Evolutionary conservation across 1,140 invertebrate genomes (phyloP), one percentile per base, ranked within the genome.

Genomic region (Drosophila willistoni): DNA sequence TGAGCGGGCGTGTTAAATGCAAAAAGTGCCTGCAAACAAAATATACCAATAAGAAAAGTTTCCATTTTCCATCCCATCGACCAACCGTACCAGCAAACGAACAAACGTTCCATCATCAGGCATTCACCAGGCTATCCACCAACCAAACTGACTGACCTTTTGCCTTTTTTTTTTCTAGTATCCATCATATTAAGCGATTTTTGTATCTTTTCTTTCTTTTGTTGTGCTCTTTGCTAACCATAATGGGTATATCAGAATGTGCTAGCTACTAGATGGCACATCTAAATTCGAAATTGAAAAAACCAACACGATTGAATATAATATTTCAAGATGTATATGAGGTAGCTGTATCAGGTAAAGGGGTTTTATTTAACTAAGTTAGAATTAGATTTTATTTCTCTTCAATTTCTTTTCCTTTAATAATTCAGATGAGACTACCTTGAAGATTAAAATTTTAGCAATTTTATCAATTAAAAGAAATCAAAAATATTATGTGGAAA

Each of bases 1-100:
- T 77, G 64, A 79, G 64, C 78, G 69, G 75, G 34, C 81, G 81
- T 85, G 77, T 85, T 85, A 85, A 85, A 85, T 85, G 81, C 81
- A 85, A 85, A 79, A 67, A 74, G 9, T 57, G 44, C 44, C 44
- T 51, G 44, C 44, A 51, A 51, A 51, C 44, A 51, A 51, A 51
- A 51, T 51, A 51, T 51, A 54, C 60, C 64, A 66, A 63, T 64
- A 68, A 60, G 54, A 39, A 41, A 73, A 41, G 33, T 64, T 39
- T 56, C 68, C 68, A 62, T 51, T 60, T 51, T 51, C 44, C 44
- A 51, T 51, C 19, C 44, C 44, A 51, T 22, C 19, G 44, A 51
- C 44, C 44, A 22, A 9, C 17, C 10, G 34, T 36, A 9, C 14
- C 2, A 47, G 10, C 44, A 7, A 51, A 51, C 17, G 7, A 22